Evolutionary conservation across 2,113 vertebrate genomes (phyloP), one percentile per base, ranked within the genome.

Genomic region (Nanorana parkeri): DNA sequence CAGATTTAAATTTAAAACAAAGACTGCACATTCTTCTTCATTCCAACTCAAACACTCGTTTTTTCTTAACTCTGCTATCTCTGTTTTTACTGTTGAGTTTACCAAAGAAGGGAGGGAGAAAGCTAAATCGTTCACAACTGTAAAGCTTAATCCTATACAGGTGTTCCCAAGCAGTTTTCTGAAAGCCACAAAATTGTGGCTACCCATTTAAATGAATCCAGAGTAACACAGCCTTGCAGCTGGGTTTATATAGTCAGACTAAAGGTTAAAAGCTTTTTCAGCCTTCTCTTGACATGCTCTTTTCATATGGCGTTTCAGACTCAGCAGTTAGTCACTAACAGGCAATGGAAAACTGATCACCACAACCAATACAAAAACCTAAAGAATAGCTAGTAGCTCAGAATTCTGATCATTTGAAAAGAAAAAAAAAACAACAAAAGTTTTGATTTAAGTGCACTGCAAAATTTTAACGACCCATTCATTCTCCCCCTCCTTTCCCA

Each of bases 1-100:
- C 88, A 92, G 85, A 87, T 83, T 79, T 83, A 69, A 28, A 66
- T 56, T 15, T 23, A 24, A 58, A 68, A 83, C 6, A 83, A 72
- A 83, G 29, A 75, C 17, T 47, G 36, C 72, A 83, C 58, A 32
- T 67, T 83, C 54, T 75, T 67, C 19, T 58, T 76, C n/a, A 63
- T 23, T 76, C 77, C 24, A 86, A 87, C 7, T 17, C 17, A 90
- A 84, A 51, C 1, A 2, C 13, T 10, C n/a, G 60, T 11, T 56
- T 24, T 86, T 86, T 84, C 85, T 87, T 66, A 78, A 58, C 26
- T 47, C 54, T 13, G 51, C 54, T 15, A 5, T 58, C 55, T 61
- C 80, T 77, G n/a, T 32, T 3, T 81, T 84, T 81, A 3, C 15
- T 24, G 28, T 1, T 10, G 11, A 36, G 41, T 21, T 74, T 74